Base-by-base conservation (phyloP, 2,797 vertebrate species). In the Spinus olivaceus region DNA sequence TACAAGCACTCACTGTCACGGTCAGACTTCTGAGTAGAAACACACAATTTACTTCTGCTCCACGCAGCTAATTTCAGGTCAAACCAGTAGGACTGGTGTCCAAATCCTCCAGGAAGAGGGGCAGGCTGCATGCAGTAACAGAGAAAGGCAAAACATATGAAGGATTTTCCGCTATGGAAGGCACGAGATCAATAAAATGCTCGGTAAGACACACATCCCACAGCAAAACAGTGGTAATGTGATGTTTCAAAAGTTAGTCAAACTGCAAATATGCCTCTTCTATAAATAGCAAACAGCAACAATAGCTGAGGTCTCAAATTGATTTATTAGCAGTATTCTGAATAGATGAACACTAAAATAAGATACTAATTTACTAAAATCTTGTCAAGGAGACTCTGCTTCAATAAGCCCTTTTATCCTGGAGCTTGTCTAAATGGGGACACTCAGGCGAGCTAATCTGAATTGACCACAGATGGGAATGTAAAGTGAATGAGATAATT, bases 291-390 rank as follows among this genome's bases (percentile, higher is more conserved):
- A 94, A 90, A 81, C 10, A 91, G 82, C 56, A 94, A 94, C 89
- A 94, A 95, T 88, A 89, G 77, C 66, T 53, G 70, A 91, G 19
- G 70, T 94, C 82, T 77, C 63, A n/a, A 63, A 92, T 82, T 76
- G 91, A 92, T 95, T 96, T 96, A 97, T 97, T 96, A 96, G 95
- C 95, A 73, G 77, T 94, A 92, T 96, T 92, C 81, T 94, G 73
- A 92, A 91, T 42, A 81, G 63, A 96, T 70, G 92, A 94, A 86
- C 72, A 86, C 50, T 79, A 92, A 84, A 92, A 94, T 88, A 96
- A 96, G 94, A 91, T 84, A 94, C 60, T 88, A 96, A 95, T 90
- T 92, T 95, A 92, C 92, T 81, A 96, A 94, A 96, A 94, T 86
- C 86, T 92, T 88, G 92, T 97, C 89, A 91, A 94, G 87, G 87